Evolutionary conservation across 2,888 invertebrate species (phyloP), one percentile per base, ranked within the genome.

Genomic region (Apamea epomidion): DNA sequence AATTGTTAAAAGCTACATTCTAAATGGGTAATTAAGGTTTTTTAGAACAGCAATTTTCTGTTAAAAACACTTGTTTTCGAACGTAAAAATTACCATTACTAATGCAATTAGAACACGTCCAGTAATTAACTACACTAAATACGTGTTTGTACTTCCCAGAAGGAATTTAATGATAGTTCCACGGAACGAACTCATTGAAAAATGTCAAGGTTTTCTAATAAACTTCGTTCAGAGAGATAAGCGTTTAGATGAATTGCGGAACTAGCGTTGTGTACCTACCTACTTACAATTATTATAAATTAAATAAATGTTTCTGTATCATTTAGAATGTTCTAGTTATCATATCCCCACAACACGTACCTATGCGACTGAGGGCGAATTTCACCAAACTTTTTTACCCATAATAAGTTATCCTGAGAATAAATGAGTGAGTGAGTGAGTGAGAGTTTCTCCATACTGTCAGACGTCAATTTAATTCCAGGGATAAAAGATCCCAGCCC

Each of bases 121-220:
- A 74, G 3, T 71, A 74, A 83, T 74, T 68, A 74, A 2, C 21
- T 37, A 14, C 29, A 54, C 25, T 78, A 71, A 64, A 65, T 54
- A 70, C 18, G 71, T 37, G 45, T 76, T 37, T 54, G 29, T 72
- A 37, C 51, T 81, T 73, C 74, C 54, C 18, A 64, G 58, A 64
- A 65, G n/a, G 37, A 51, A 81, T 69, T 18, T 37, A 62, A 58
- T 68, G 7, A 60, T 73, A 64, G 45, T 45, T 76, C 81, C 29
- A 8, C 58, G 37, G 32, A 70, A 48, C 37, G 51, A 54, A 29
- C 71, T 64, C 51, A 65, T 68, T 75, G 60, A 60, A 76, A 76
- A 85, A 82, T 85, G 76, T 76, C 86, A 85, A 85, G 86, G 85
- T n/a, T 25, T 62, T 3, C 2, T 65, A 51, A 29, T 73, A 58